Conservation (phyloP, 2,113 vertebrate genomes). For the Pelobates fuscus region DNA sequence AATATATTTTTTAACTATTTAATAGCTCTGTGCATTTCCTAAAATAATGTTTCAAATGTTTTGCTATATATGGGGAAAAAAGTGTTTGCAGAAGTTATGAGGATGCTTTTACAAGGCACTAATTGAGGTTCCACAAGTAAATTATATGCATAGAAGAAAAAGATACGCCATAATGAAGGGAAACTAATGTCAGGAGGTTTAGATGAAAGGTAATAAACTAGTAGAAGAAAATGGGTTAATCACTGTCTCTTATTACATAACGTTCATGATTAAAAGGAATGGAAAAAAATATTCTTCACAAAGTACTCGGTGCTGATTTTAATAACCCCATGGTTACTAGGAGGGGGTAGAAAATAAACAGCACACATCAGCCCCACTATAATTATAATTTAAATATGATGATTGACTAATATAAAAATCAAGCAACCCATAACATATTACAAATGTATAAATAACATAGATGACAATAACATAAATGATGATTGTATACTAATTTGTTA, state of each 20-base stretch:
- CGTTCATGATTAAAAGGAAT: conserved; percentile 41
- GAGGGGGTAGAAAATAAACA: not conserved
- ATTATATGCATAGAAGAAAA: conserved; percentile 39
- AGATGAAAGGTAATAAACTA: conserved; percentile 37
- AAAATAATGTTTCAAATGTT: not conserved
- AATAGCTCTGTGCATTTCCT: not conserved
- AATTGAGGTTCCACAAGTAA: conserved; percentile 41
- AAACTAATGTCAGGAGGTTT: conserved; percentile 38
- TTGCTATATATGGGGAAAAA: not conserved
- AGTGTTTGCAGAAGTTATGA: conserved; percentile 21
- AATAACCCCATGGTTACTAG: conserved; percentile 8
- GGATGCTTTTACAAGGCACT: conserved; percentile 29
- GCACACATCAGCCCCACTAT: not conserved
- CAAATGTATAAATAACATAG: no score
- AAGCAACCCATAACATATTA: no score
- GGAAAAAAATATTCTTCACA: conserved; percentile 15
- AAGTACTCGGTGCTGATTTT: not conserved
- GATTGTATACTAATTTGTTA: no score
- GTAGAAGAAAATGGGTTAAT: conserved; percentile 46
- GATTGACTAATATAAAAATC: no score
- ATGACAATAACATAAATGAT: no score
- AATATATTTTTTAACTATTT: not conserved
- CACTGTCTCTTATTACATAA: conserved; percentile 35
- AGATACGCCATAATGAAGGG: conserved; percentile 33
- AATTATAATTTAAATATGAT: no score